Base-by-base conservation (phyloP, 2,888 invertebrate genomes). In the Cecidostiba fungosa region DNA sequence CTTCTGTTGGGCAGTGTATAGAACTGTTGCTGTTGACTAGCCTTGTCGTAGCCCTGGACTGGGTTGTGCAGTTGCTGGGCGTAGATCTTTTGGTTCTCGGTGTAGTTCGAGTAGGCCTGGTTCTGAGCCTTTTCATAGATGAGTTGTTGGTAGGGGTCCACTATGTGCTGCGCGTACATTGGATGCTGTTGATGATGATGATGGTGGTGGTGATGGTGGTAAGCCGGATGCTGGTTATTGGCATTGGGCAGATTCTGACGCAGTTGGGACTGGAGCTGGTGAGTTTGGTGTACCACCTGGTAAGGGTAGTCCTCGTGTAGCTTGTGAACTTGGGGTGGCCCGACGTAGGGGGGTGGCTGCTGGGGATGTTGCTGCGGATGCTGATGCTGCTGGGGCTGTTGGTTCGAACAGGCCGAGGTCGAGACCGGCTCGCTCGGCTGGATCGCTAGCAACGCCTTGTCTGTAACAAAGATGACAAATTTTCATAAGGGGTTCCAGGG, bases 1-100 rank as follows among this genome's bases (percentile, higher is more conserved):
- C 94, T 94, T 84, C 94, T 93, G 50, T 92, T 91, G 1, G 95
- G 95, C 62, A 95, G 88, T 0, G 95, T 95, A 82, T 92, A 92
- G 85, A 92, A 93, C 66, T 92, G 92, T 69, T 92, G 82, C 16
- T 79, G 66, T 16, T 82, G 66, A 23, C 39, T 23, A n/a, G n/a
- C n/a, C 66, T 79, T 87, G 16, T 90, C 85, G 78, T 82, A 89
- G 12, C 62, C 47, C 23, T 87, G 88, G 3, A 74, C 6, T 8
- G 73, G 78, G 12, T 89, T 87, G 6, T 86, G 87, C 6, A 86
- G 91, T 62, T 92, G 72, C 10, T 77, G 77, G 3, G 74, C 87
- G 82, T 86, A 87, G 23, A 81, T 86, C 59, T 59, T 70, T 4
- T 87, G 87, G 70, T 88, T 88, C 14, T 89, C 87, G 0, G 77